Evolutionary conservation across 2,888 invertebrate species (phyloP).

Genomic region (Eilema sororculum): DNA sequence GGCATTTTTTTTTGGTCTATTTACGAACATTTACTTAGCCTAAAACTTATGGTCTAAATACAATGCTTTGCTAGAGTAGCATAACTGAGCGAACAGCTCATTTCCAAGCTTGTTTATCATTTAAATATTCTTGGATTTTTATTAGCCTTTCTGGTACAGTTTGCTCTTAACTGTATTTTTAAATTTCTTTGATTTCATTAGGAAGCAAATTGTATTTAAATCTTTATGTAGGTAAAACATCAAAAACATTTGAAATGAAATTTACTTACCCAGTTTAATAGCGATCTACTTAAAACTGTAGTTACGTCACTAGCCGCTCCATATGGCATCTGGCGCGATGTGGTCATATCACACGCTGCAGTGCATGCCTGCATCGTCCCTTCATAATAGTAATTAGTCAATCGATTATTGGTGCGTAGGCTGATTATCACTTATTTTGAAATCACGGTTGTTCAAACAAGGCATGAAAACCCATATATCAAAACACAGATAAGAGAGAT

Average conservation of each 20-base stretch:
- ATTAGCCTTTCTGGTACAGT: too few species aligned
- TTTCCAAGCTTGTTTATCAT: too few species aligned
- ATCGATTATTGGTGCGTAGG: slow-evolving; percentile 54
- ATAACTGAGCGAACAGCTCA: too few species aligned
- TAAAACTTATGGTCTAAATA: too few species aligned
- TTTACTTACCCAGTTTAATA: slow-evolving; percentile 6
- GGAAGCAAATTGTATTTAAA: too few species aligned
- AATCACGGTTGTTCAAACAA: not conserved
- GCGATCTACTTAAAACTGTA: slow-evolving; percentile 10
- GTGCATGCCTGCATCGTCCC: slow-evolving; percentile 54
- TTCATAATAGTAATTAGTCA: slow-evolving; percentile 60
- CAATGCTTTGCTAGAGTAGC: too few species aligned
- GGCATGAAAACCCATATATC: not conserved
- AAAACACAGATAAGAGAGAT: not conserved
- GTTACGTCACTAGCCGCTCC: slow-evolving; percentile 67
- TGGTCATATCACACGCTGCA: slow-evolving; percentile 63
- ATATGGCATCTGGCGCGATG: slow-evolving; percentile 58
- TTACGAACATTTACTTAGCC: too few species aligned
- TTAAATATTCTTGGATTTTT: too few species aligned
- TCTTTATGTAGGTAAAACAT: not conserved
- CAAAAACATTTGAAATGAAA: not conserved
- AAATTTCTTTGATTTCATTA: too few species aligned
- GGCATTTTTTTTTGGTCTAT: too few species aligned
- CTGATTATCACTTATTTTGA: slow-evolving; percentile 5
- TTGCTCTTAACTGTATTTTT: too few species aligned